Base-by-base conservation (phyloP, 2,113 vertebrate genomes). In the Ochotona curzoniae region DNA sequence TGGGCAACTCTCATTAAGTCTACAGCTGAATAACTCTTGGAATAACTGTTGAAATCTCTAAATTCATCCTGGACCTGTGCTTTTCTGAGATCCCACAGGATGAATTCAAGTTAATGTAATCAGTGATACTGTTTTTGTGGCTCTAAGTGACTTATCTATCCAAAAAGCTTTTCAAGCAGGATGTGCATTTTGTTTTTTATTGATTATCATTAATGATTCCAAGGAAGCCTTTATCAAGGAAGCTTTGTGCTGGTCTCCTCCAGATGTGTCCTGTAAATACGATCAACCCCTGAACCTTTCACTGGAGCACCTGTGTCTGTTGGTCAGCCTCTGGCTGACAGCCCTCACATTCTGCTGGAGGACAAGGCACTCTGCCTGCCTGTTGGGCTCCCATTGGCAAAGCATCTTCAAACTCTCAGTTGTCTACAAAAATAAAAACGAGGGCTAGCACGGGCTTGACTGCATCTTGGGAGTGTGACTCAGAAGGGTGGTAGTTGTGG, bases 391-490 rank as follows among this genome's bases (percentile, higher is more conserved):
- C 67, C 70, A 54, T 91, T 73, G 91, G 21, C 66, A 73, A 83
- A 86, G n/a, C 38, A 21, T 94, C 79, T 80, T 92, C 49, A 88
- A 91, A 74, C 63, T n/a, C n/a, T 75, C 25, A 38, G 44, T 87
- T 75, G 32, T 87, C 74, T 95, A 23, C 38, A 87, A 14, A 92
- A 87, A 67, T 51, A 81, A 90, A 44, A 89, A 38, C 70, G 20
- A 87, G 25, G 13, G 49, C 66, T 89, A 47, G 67, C 44, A 54
- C 7, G 18, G 51, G 30, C 61, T 70, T 61, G 61, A 60, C 32
- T 38, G 51, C 70, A 35, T 73, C 80, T 89, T 75, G 87, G 63
- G 18, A 54, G 18, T 76, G 88, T 87, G 60, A 84, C 70, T 92
- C 51, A 28, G 83, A 60, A 79, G 74, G 51, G 78, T 38, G 25